These are phyloP conservation scores for Hippocampus abdominalis DNA, from an alignment of 2,113 vertebrate species.

Conservation along the genomic window DNA sequence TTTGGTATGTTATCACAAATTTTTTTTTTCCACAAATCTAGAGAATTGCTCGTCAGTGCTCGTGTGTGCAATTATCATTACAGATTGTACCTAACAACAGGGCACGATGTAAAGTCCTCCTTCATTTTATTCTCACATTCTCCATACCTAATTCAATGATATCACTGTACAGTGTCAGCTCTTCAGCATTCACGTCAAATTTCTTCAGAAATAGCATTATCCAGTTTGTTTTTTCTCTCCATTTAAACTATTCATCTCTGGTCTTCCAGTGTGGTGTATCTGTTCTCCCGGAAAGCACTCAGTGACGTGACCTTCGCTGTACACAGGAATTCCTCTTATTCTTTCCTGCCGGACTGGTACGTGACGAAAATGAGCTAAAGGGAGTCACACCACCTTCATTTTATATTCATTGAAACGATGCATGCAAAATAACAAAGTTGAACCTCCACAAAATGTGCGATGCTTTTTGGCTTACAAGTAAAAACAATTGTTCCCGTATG, in stretches of 20 bases:
- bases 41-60: too few relatives aligned
- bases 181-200: too few relatives aligned
- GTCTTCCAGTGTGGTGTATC: constrained; percentile 74
- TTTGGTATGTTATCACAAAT: too few relatives aligned
- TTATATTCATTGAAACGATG: background rate
- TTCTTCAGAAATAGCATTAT: too few relatives aligned
- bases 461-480: background rate
- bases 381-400: constrained; percentile 10
- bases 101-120: too few relatives aligned
- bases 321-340: constrained; percentile 71
- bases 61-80: too few relatives aligned
- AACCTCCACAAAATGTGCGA: background rate
- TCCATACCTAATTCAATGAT: background rate
- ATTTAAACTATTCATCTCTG: background rate
- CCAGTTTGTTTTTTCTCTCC: background rate
- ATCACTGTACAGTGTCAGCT: background rate
- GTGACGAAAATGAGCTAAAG: constrained; percentile 64
- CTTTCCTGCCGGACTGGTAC: constrained; percentile 82
- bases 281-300: constrained; percentile 80
- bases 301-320: constrained; percentile 77
- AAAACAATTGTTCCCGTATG: too few relatives aligned
- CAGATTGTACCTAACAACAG: too few relatives aligned
- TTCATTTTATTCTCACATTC: too few relatives aligned
- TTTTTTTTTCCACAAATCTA: too few relatives aligned
- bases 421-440: background rate